A percentile compares a stretch with the other conserved stretches of the same genome.
Conservation (phyloP, 2,888 invertebrate genomes). For the Thera obeliscata region DNA sequence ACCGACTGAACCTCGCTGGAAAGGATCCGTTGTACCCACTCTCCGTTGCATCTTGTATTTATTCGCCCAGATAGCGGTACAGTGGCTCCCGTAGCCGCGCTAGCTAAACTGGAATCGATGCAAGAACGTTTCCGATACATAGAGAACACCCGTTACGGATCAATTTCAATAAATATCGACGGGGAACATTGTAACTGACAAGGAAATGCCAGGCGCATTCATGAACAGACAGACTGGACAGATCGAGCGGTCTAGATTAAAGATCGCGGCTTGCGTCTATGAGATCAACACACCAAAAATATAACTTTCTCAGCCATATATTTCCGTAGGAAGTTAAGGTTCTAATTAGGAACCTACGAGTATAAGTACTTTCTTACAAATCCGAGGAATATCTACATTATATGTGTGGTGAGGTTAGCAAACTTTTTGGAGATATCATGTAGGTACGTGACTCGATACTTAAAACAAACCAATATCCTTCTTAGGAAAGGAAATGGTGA, state of each 20-base stretch:
- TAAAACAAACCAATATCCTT: background rate
- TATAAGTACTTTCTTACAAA: no score
- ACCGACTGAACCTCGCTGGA: conserved; percentile 67
- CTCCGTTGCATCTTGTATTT: conserved; percentile 82
- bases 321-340: no score
- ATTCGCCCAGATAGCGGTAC: conserved; percentile 82
- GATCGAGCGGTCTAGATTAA: background rate
- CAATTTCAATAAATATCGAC: conserved; percentile 34
- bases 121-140: conserved; percentile 62
- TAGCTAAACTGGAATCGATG: conserved; percentile 76
- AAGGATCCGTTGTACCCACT: conserved; percentile 72
- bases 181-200: conserved; percentile 12
- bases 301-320: no score
- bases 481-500: conserved; percentile 22
- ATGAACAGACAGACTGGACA: background rate
- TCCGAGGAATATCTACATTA: no score
- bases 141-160: conserved; percentile 44
- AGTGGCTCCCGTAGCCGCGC: conserved; percentile 60
- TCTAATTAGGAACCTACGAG: no score
- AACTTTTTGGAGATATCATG: no score
- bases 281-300: no score
- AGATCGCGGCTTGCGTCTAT: background rate
- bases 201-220: conserved; percentile 10
- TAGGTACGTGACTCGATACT: no score
- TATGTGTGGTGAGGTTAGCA: no score